Conservation (phyloP, 2,113 vertebrate species). For the Phocoena phocoena region DNA sequence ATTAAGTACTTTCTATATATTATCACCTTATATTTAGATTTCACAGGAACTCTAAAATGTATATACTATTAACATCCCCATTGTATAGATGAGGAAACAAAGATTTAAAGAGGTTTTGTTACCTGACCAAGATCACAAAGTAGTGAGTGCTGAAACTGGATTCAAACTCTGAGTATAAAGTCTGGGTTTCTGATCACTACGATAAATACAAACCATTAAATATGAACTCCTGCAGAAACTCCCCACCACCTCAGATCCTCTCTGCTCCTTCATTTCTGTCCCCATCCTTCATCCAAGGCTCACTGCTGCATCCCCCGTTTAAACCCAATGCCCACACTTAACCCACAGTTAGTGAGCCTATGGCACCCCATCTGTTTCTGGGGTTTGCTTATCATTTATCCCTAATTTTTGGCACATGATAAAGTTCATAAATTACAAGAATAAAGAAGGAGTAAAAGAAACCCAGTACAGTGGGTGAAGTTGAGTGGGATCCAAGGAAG, state of each 20-base stretch:
- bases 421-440: neutral
- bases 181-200: neutral
- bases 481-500: neutral
- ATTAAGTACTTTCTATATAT: neutral
- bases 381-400: neutral
- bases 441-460: neutral
- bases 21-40: neutral
- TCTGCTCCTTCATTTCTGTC: neutral
- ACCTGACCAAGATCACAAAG: neutral
- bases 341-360: neutral
- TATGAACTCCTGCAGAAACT: neutral
- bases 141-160: neutral
- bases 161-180: neutral
- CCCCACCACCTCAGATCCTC: neutral
- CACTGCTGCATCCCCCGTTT: fast-evolving
- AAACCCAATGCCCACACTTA: neutral
- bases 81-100: neutral
- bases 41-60: neutral
- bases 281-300: neutral
- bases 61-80: neutral
- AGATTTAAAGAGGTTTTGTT: neutral
- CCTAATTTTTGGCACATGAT: neutral
- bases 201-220: neutral
- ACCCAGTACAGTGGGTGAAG: neutral
- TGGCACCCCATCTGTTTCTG: neutral